phyloP scores from a whole-genome alignment of 2,888 invertebrate genomes.

The Bombylius major region DNA sequence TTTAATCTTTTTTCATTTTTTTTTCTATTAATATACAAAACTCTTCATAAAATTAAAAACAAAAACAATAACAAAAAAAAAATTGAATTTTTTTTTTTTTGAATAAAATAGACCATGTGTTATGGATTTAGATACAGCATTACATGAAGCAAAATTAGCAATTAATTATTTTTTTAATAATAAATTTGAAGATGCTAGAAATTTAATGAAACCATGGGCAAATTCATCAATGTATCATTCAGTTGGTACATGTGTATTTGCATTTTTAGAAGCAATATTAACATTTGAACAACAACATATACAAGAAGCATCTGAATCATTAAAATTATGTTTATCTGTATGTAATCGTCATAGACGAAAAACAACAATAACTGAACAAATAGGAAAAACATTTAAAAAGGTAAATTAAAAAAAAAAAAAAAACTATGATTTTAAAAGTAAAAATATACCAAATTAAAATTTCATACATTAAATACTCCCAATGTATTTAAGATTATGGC shows the following conservation, averaged over 20 bases:
- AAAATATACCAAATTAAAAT: background rate
- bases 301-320: slow-evolving; percentile 54
- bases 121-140: slow-evolving; percentile 37
- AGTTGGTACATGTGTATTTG: slow-evolving; percentile 74
- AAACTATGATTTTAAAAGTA: background rate
- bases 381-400: slow-evolving; percentile 67
- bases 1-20: too few species aligned
- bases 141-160: slow-evolving; percentile 65
- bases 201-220: slow-evolving; percentile 68
- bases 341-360: slow-evolving; percentile 46
- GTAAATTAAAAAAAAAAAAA: slow-evolving; percentile 13
- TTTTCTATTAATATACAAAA: too few species aligned
- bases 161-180: slow-evolving; percentile 89
- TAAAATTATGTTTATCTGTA: slow-evolving; percentile 66
- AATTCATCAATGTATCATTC: slow-evolving; percentile 83
- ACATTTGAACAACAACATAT: slow-evolving; percentile 80
- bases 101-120: slow-evolving; percentile 11
- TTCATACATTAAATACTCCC: background rate
- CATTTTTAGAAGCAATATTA: slow-evolving; percentile 83
- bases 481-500: background rate
- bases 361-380: slow-evolving; percentile 58
- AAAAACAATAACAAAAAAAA: background rate
- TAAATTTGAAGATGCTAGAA: slow-evolving; percentile 68
- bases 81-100: background rate
- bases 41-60: background rate